These are phyloP conservation scores for Netelia melanura DNA, from an alignment of 2,888 invertebrate genomes.

Conservation along the genomic window DNA sequence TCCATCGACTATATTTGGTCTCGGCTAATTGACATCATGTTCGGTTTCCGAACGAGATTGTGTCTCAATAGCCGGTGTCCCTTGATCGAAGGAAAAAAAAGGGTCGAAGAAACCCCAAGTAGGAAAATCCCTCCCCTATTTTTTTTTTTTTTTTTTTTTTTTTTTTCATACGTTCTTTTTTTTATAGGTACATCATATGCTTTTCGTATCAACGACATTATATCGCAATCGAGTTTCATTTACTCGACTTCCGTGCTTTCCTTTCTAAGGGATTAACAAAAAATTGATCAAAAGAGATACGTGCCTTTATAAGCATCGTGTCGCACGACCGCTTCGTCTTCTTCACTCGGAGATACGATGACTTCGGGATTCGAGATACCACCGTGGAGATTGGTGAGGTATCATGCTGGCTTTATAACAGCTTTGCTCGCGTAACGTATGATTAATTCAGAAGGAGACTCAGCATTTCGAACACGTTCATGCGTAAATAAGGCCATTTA, in stretches of 20 bases:
- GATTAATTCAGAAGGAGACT: not conserved
- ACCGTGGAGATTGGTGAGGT: conserved; percentile 18
- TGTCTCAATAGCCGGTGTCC: conserved; percentile 1
- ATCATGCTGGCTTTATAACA: conserved; percentile 40
- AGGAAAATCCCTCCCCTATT: no score
- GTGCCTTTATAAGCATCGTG: conserved; percentile 29
- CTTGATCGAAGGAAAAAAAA: not conserved
- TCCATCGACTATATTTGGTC: conserved; percentile 48
- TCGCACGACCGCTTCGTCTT: conserved; percentile 62
- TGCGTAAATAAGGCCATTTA: conserved; percentile 45
- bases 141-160: not conserved
- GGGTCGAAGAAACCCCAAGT: no score
- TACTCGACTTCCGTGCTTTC: conserved; percentile 46
- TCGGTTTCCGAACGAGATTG: conserved; percentile 8
- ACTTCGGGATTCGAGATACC: conserved; percentile 61
- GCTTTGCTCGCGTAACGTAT: conserved; percentile 10
- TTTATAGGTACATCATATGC: not conserved
- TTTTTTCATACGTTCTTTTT: not conserved
- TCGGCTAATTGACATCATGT: conserved; percentile 48
- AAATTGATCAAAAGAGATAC: conserved; percentile 21
- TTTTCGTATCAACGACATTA: conserved; percentile 19
- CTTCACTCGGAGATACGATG: conserved; percentile 55
- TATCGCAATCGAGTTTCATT: conserved; percentile 53
- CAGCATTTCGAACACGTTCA: conserved; percentile 21
- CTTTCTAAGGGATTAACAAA: conserved; percentile 51